phyloP scores from a whole-genome alignment of 2,113 vertebrate genomes.

The Blennius ocellaris region DNA sequence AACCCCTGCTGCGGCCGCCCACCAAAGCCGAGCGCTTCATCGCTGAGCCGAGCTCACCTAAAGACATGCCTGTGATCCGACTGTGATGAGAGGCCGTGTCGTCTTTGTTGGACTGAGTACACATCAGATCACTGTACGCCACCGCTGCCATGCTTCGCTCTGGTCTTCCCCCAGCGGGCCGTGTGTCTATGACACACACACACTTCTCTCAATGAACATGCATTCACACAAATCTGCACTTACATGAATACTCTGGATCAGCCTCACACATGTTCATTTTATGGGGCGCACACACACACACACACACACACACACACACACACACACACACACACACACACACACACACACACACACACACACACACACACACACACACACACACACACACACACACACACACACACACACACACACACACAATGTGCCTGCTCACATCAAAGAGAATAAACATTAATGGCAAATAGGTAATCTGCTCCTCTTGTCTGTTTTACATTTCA shows the following conservation, averaged over 20 bases:
- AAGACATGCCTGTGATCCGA: constrained; percentile 74
- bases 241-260: constrained; percentile 60
- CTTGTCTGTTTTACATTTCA: constrained; percentile 84
- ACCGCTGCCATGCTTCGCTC: constrained; percentile 52
- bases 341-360: neutral
- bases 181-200: constrained; percentile 15
- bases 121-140: constrained; percentile 62
- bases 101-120: constrained; percentile 63
- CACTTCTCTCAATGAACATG: constrained; percentile 22
- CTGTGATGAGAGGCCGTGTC: constrained; percentile 68
- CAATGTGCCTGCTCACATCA: constrained; percentile 77
- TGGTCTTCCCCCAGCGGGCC: constrained; percentile 60
- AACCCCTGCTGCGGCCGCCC: constrained; percentile 56
- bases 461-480: constrained; percentile 83
- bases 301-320: constrained; percentile 7
- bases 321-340: constrained; percentile 20
- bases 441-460: constrained; percentile 84
- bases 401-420: constrained; percentile 27
- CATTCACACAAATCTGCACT: constrained; percentile 59
- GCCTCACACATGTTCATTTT: constrained; percentile 28
- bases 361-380: constrained; percentile 3
- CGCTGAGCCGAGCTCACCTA: constrained; percentile 53
- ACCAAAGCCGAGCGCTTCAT: constrained; percentile 31
- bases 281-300: constrained; percentile 14
- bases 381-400: constrained; percentile 9